These are phyloP conservation scores for Aplysina aerophoba DNA, from an alignment of 37 sponge, comb jelly and placozoan species.

Conservation along the genomic window DNA sequence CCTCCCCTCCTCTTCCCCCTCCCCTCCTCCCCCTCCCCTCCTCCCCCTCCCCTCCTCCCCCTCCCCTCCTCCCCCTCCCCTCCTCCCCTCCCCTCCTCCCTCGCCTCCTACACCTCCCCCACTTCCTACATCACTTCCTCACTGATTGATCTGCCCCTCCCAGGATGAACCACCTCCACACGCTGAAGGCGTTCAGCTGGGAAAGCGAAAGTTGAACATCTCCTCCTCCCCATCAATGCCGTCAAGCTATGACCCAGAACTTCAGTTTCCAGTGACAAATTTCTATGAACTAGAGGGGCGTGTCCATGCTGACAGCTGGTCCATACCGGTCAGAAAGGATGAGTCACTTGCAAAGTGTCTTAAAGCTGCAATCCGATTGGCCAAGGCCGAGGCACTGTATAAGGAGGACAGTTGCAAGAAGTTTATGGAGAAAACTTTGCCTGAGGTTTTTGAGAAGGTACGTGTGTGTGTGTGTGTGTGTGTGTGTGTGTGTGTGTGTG, in stretches of 20 bases:
- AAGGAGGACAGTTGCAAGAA: slow-evolving; percentile 88
- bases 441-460: slow-evolving; percentile 81
- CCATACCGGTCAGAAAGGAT: slow-evolving; percentile 78
- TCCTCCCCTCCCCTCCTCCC: no score
- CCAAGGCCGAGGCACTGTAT: slow-evolving; percentile 72
- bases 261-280: slow-evolving; percentile 86
- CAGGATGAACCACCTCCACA: neutral
- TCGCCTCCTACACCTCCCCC: no score
- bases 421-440: slow-evolving; percentile 76
- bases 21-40: no score
- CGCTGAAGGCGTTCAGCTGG: neutral
- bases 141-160: neutral
- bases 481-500: slow-evolving; percentile 40
- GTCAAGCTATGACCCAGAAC: neutral
- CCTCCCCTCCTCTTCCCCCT: no score
- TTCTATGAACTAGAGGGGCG: slow-evolving; percentile 92
- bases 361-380: slow-evolving; percentile 71
- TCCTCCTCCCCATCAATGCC: neutral
- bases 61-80: no score
- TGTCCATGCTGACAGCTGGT: slow-evolving; percentile 90
- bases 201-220: neutral
- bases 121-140: no score
- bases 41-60: no score
- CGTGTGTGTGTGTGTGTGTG: slow-evolving; percentile 7
- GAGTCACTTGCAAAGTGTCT: slow-evolving; percentile 91